phyloP scores from a whole-genome alignment of 1,140 invertebrate genomes.

The Drosophila willistoni region DNA sequence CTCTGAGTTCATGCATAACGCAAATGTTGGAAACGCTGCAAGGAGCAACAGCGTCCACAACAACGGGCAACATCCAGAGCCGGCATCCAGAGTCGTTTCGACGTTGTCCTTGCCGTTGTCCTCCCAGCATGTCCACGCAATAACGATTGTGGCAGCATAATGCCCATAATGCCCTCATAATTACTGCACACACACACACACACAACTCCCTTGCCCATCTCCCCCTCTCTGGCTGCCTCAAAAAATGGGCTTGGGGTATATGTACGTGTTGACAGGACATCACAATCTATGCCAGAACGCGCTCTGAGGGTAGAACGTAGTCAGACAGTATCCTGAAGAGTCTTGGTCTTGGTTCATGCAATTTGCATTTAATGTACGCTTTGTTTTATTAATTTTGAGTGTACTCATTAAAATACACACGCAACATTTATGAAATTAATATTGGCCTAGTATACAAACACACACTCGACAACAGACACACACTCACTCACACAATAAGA shows the following conservation, averaged over 20 bases:
- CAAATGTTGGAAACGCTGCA: conserved; percentile 65
- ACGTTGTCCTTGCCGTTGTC: conserved; percentile 18
- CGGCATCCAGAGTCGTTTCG: conserved; percentile 42
- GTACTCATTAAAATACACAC: conserved; percentile 70
- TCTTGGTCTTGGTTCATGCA: conserved; percentile 45
- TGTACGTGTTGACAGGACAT: conserved; percentile 21
- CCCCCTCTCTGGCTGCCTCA: neutral
- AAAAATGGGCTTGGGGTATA: conserved; percentile 6
- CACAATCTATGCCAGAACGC: conserved; percentile 33
- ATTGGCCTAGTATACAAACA: conserved; percentile 36
- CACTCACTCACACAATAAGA: neutral
- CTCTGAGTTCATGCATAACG: conserved; percentile 68
- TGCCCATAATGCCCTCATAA: conserved; percentile 80
- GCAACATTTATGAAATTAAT: conserved; percentile 70
- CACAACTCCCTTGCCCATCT: neutral
- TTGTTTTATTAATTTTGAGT: conserved; percentile 79
- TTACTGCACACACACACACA: conserved; percentile 66
- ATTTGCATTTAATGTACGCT: conserved; percentile 80
- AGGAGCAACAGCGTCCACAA: conserved; percentile 41
- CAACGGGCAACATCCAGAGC: conserved; percentile 1
- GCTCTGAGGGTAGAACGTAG: neutral
- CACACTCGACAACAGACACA: neutral
- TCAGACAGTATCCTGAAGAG: conserved; percentile 31
- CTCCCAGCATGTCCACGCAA: conserved; percentile 78
- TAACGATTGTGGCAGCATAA: conserved; percentile 78